A percentile compares a stretch with the other conserved stretches of the same genome.
phyloP scores from a whole-genome alignment of 2,113 vertebrate species.

The Lates calcarifer region DNA sequence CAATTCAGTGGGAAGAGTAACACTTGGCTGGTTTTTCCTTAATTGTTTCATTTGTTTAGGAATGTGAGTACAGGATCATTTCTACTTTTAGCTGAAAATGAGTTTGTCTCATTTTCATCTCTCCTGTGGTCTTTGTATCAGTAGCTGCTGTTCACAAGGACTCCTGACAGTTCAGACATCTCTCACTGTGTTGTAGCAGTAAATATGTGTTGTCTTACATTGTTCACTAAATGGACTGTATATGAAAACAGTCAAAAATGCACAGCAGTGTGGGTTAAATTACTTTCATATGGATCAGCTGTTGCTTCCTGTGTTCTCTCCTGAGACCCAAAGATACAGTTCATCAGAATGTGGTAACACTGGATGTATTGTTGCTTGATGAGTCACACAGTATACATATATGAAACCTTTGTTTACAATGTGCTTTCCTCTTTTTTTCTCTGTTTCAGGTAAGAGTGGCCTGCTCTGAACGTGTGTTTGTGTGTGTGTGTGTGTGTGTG shows the following conservation, averaged over 20 bases:
- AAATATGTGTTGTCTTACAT: neutral
- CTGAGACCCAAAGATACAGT: neutral
- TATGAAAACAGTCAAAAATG: too few species aligned
- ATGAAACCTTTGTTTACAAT: neutral
- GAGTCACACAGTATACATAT: neutral
- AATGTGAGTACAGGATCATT: neutral
- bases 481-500: neutral
- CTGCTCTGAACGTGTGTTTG: neutral
- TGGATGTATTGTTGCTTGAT: neutral
- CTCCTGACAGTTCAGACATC: constrained; percentile 23
- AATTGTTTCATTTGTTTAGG: constrained; percentile 27
- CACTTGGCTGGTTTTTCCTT: constrained; percentile 10
- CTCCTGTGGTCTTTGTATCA: neutral
- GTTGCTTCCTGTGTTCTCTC: neutral
- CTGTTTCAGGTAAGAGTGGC: constrained; percentile 31
- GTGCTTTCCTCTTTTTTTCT: constrained; percentile 5
- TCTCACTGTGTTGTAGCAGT: constrained; percentile 7
- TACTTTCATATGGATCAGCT: neutral
- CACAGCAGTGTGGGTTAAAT: too few species aligned
- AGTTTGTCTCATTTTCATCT: constrained; percentile 8
- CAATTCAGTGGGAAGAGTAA: constrained; percentile 16
- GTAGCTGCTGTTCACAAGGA: neutral
- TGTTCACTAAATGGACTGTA: too few species aligned
- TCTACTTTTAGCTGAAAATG: constrained; percentile 2
- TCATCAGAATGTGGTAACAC: neutral